These are phyloP conservation scores for Dryobota labecula DNA, from an alignment of 2,888 invertebrate genomes.

Conservation along the genomic window DNA sequence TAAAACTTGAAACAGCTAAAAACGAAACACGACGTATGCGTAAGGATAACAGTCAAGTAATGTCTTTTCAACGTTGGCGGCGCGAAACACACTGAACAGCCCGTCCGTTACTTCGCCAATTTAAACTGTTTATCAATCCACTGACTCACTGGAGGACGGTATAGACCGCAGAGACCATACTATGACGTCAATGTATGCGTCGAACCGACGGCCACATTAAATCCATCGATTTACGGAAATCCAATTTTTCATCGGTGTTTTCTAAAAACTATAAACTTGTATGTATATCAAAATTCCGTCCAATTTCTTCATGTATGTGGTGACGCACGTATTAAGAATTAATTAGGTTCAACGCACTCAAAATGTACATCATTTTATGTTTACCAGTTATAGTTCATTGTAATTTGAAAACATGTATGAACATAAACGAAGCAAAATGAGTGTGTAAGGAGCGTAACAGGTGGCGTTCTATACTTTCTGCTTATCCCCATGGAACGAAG, in stretches of 20 bases:
- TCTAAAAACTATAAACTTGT: slow-evolving; percentile 19
- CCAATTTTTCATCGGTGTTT: slow-evolving; percentile 62
- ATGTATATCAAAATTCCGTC: slow-evolving; percentile 7
- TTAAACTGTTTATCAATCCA: slow-evolving; percentile 75
- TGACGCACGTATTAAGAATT: slow-evolving; percentile 39
- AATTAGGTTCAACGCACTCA: slow-evolving; percentile 45
- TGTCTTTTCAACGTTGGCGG: slow-evolving; percentile 54
- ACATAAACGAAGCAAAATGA: too few species aligned
- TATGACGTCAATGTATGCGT: slow-evolving; percentile 79
- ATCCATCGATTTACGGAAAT: slow-evolving; percentile 72
- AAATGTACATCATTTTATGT: slow-evolving; percentile 17
- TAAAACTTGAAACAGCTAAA: slow-evolving; percentile 42
- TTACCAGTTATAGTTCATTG: slow-evolving; percentile 14
- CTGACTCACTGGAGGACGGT: slow-evolving; percentile 74
- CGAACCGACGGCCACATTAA: slow-evolving; percentile 63
- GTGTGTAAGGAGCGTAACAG: too few species aligned
- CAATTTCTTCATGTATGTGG: slow-evolving; percentile 9
- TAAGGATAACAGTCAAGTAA: slow-evolving; percentile 53
- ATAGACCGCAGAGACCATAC: slow-evolving; percentile 67
- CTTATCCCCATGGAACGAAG: too few species aligned
- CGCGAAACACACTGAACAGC: slow-evolving; percentile 72
- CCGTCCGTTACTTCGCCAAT: slow-evolving; percentile 72
- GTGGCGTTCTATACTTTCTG: too few species aligned
- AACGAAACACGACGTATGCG: slow-evolving; percentile 47
- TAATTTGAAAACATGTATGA: too few species aligned